These are phyloP conservation scores for Xestobium rufovillosum DNA, from an alignment of 2,888 invertebrate genomes.

Conservation along the genomic window DNA sequence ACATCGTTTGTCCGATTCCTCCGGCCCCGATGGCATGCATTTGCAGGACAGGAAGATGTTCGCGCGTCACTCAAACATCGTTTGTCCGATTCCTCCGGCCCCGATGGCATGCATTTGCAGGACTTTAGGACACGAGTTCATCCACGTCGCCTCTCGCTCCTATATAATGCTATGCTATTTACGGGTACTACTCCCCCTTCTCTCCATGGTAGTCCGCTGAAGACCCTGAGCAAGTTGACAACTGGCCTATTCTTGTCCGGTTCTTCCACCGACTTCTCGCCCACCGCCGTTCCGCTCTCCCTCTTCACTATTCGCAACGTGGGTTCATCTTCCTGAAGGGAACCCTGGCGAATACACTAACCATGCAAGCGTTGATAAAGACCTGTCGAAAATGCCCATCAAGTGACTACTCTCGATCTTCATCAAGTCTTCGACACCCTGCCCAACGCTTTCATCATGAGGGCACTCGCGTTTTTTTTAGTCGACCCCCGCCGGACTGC, in stretches of 20 bases:
- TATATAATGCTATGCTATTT: slow-evolving; percentile 5
- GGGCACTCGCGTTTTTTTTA: neutral
- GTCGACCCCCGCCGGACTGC: neutral
- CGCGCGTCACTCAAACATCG: neutral
- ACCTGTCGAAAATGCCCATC: too few species aligned
- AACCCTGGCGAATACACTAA: neutral
- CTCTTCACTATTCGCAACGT: neutral
- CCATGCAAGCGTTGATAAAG: neutral
- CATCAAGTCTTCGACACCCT: neutral
- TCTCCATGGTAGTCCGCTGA: neutral
- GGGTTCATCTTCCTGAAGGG: neutral
- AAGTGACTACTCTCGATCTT: neutral
- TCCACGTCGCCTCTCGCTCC: neutral
- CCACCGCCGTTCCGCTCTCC: neutral
- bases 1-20: neutral
- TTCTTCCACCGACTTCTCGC: neutral
- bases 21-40: slow-evolving; percentile 1
- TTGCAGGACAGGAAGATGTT: neutral
- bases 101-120: neutral
- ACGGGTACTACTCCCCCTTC: slow-evolving; percentile 2
- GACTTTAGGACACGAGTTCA: neutral
- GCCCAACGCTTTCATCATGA: neutral
- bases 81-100: neutral
- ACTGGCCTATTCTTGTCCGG: slow-evolving; percentile 1
- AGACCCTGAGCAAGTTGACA: neutral